These are phyloP conservation scores for Chelonia mydas DNA, from an alignment of 2,797 vertebrate genomes.

Conservation along the genomic window DNA sequence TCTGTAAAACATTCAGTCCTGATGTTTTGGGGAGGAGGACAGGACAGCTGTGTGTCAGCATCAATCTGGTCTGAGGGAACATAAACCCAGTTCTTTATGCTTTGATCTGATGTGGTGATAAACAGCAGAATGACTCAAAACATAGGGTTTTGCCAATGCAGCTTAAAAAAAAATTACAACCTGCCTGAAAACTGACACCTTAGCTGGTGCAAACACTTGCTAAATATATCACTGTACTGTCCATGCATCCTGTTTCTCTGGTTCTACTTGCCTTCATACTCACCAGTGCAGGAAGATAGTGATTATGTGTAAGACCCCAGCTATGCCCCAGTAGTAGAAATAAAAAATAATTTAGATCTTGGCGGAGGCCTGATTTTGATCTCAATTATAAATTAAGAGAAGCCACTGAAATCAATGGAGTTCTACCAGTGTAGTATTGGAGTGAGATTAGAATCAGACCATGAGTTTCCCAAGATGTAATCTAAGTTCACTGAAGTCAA, in stretches of 20 bases:
- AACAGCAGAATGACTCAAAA: conserved; percentile 51
- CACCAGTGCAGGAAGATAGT: not conserved
- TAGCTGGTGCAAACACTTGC: not conserved
- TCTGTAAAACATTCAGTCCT: conserved; percentile 71
- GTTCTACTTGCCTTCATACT: not conserved
- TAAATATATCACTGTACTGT: not conserved
- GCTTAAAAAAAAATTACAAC: conserved; percentile 37
- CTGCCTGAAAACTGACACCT: conserved; percentile 26
- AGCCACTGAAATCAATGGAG: not conserved
- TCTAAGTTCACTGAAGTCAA: not conserved
- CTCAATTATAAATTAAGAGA: not conserved
- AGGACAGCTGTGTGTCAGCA: conserved; percentile 72
- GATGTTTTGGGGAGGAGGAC: conserved; percentile 56
- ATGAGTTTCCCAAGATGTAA: not conserved
- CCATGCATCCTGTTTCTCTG: fast-evolving
- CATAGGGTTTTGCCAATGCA: conserved; percentile 43
- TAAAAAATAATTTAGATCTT: not conserved
- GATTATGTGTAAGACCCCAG: not conserved
- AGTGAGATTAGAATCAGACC: not conserved
- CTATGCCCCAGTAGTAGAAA: not conserved
- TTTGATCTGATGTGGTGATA: conserved; percentile 74
- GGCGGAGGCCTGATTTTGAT: not conserved
- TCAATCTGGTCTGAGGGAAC: conserved; percentile 73
- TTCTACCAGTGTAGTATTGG: not conserved
- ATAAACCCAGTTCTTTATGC: conserved; percentile 59